Base-by-base conservation (phyloP, 2,888 invertebrate species). In the Tribolium freemani region DNA sequence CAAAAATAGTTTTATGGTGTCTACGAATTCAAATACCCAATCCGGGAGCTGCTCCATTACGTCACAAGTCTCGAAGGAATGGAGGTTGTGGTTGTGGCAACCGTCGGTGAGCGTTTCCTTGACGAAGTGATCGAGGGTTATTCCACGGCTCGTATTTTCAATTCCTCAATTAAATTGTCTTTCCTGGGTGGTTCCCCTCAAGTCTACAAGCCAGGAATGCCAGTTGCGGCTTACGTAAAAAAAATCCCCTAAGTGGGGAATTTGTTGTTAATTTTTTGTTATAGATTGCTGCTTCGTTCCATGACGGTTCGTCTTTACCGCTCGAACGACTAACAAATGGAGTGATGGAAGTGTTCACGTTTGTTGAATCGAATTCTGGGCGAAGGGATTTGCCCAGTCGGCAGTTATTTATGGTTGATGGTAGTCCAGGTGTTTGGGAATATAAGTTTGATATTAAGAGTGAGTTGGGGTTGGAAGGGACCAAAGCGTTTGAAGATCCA, bases 161-260 rank as follows among this genome's bases (percentile, higher is more conserved):
- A 96, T 87, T 96, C 96, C 0, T 94, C 94, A 5, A 89, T 97
- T 5, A 91, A 92, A 64, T 90, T 98, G 0, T 90, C 91, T 44
- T 96, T 98, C 86, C 88, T 98, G 1, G 98, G 98, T 0, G 96
- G 95, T 31, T 91, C 93, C 0, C 95, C 98, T 5, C 96, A 98
- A 86, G 93, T 98, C 10, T 98, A 98, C 87, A 98, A 98, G 85
- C 98, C 98, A 0, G 90, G 95, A 5, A 97, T 98, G 94, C 96
- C 97, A 0, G 94, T 96, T 81, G 93, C 93, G 74, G 90, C 93
- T 56, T 96, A 96, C 85, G 94, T 94, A 86, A 90, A 92, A 88
- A 53, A 11, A 38, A 30, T 11, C 30, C 11, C 10, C 6, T 44
- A 16, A 53, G 10, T 16, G 4, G 6, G 9, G n/a, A 54, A 3